phyloP scores from a whole-genome alignment of 2,113 vertebrate species.

The Raja brachyura region DNA sequence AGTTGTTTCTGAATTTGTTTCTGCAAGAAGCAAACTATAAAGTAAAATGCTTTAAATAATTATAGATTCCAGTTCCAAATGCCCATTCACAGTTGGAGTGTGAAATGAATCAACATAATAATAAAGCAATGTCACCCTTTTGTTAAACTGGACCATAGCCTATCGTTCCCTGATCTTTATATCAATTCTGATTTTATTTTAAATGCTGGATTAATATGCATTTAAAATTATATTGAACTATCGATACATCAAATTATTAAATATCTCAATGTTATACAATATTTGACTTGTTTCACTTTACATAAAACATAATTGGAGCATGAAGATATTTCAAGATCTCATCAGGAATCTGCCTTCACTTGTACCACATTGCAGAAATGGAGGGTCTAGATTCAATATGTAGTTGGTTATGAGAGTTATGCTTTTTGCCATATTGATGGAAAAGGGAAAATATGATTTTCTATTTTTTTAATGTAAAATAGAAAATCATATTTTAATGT shows the following conservation, averaged over 20 bases:
- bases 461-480: too few relatives aligned
- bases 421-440: not conserved
- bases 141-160: constrained; percentile 55
- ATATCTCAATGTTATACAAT: not conserved
- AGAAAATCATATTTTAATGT: too few relatives aligned
- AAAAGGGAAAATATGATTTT: not conserved
- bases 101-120: constrained; percentile 45
- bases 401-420: not conserved
- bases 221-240: constrained; percentile 49
- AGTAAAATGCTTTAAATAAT: constrained; percentile 36
- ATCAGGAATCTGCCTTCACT: not conserved
- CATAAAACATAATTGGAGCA: not conserved
- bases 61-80: constrained; percentile 53
- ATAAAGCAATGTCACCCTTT: constrained; percentile 56
- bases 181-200: constrained; percentile 45
- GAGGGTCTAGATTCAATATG: not conserved
- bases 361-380: not conserved
- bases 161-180: constrained; percentile 52
- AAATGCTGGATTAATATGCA: constrained; percentile 42
- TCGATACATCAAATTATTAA: constrained; percentile 53
- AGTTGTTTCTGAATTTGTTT: not conserved
- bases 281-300: not conserved
- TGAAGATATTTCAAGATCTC: not conserved
- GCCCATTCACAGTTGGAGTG: constrained; percentile 47
- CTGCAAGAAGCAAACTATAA: not conserved